phyloP scores from a whole-genome alignment of 2,888 invertebrate genomes.

The Neocrepidodera transversa region DNA sequence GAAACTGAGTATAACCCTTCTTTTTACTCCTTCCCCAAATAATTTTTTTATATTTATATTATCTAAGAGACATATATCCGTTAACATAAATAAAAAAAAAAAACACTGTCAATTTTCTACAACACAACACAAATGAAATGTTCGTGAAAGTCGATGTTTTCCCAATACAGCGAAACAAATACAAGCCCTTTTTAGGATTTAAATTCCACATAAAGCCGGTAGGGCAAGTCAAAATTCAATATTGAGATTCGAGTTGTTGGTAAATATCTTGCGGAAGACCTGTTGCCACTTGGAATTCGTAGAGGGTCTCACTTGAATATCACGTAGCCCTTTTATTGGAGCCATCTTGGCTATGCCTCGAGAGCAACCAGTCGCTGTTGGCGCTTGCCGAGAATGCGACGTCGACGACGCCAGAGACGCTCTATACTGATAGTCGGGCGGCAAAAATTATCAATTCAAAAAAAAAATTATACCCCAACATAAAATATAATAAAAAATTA shows the following conservation, averaged over 20 bases:
- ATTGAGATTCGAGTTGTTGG: conserved; percentile 51
- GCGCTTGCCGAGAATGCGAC: conserved; percentile 11
- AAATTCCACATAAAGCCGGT: conserved; percentile 39
- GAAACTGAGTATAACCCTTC: no score
- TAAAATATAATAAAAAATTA: no score
- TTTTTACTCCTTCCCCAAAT: no score
- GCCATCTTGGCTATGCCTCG: conserved; percentile 52
- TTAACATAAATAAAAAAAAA: no score
- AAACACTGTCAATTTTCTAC: no score
- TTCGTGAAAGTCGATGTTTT: conserved; percentile 27
- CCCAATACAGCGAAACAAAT: conserved; percentile 28
- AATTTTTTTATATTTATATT: no score
- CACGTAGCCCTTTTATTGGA: conserved; percentile 58
- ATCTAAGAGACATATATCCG: no score
- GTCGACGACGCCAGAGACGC: conserved; percentile 37
- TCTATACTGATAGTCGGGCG: background rate
- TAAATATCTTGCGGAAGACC: conserved; percentile 53
- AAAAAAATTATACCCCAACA: no score
- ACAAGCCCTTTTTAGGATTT: conserved; percentile 29
- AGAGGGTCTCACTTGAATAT: conserved; percentile 53
- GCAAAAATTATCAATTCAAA: no score
- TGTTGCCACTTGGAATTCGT: conserved; percentile 59
- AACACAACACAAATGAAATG: no score
- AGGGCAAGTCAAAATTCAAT: conserved; percentile 54
- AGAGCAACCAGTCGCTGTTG: conserved; percentile 53